These are phyloP conservation scores for Ostrea denselamellosa DNA, from an alignment of 1,140 invertebrate species.

Conservation along the genomic window DNA sequence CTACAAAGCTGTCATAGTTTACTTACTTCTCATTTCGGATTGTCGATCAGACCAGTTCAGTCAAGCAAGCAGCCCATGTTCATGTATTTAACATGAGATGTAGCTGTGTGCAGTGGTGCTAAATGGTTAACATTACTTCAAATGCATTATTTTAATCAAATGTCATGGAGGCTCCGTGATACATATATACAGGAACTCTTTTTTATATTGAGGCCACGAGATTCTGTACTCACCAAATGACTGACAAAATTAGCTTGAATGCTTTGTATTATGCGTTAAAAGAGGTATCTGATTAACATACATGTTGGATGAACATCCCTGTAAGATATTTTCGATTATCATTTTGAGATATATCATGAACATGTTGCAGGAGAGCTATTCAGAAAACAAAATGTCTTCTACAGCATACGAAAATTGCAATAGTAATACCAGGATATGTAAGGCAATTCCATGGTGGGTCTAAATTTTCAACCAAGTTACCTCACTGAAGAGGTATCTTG, in stretches of 20 bases:
- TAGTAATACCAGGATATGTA: not conserved
- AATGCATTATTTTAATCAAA: not conserved
- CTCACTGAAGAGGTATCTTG: not conserved
- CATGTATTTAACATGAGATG: constrained; percentile 28
- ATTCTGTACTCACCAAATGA: not conserved
- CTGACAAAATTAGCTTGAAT: not conserved
- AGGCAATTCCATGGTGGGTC: not conserved
- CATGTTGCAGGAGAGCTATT: not conserved
- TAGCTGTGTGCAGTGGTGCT: constrained; percentile 7
- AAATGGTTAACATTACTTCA: constrained; percentile 38
- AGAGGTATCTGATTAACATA: not conserved
- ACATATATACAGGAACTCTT: not conserved
- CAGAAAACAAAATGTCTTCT: not conserved
- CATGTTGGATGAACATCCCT: not conserved
- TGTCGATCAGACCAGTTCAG: constrained; percentile 14
- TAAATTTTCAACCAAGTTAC: constrained; percentile 10
- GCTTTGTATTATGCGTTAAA: not conserved
- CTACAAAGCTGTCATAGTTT: constrained; percentile 37
- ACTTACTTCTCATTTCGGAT: constrained; percentile 37
- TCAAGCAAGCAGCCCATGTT: constrained; percentile 38
- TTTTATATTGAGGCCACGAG: too few relatives aligned
- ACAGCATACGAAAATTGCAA: not conserved
- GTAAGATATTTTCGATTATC: not conserved
- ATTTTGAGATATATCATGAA: not conserved
- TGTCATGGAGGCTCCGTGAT: not conserved